Evolutionary conservation across 2,888 invertebrate genomes (phyloP), one percentile per base, ranked within the genome.

Genomic region (Conops quadrifasciatus): DNA sequence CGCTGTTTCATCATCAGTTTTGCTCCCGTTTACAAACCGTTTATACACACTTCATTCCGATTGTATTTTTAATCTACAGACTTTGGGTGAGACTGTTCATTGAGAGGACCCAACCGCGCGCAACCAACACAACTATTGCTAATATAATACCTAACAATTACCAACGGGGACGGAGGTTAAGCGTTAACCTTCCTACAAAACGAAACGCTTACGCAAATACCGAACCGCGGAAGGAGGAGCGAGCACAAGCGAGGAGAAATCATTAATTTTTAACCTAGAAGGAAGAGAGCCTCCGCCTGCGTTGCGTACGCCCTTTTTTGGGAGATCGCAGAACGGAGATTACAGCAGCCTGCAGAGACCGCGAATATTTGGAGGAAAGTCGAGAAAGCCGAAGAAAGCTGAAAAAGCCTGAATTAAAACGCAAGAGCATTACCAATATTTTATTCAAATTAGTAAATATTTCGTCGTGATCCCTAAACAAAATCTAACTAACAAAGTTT

Each of bases 31-130:
- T 68, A 58, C 65, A 58, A 58, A 45, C 56, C 45, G 45, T 67
- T 36, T 36, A 65, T 58, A 43, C 66, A 56, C 21, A 19, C 15
- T 49, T 60, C 60, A 51, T 53, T 65, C 36, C 51, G 24, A 19
- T 56, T 60, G 67, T 68, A 67, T 68, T 62, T 62, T 68, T 68
- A 49, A 68, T 75, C 79, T 78, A 65, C 77, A 81, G 81, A 80
- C 79, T 78, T 81, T 80, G 78, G 80, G 78, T 80, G 79, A 80
- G 80, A 80, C 79, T 80, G 80, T 81, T 79, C 77, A 78, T 75
- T 79, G 28, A 58, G 77, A 77, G 79, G 77, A 77, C 77, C 78
- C 62, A 69, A 67, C 58, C 15, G 59, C 19, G 62, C 21, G 49
- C 24, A 65, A 36, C 36, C 26, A 28, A 62, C 43, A 45, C 66